Evolutionary conservation across 2,888 invertebrate genomes (phyloP), one percentile per base, ranked within the genome.

Genomic region (Hemaris fuciformis): DNA sequence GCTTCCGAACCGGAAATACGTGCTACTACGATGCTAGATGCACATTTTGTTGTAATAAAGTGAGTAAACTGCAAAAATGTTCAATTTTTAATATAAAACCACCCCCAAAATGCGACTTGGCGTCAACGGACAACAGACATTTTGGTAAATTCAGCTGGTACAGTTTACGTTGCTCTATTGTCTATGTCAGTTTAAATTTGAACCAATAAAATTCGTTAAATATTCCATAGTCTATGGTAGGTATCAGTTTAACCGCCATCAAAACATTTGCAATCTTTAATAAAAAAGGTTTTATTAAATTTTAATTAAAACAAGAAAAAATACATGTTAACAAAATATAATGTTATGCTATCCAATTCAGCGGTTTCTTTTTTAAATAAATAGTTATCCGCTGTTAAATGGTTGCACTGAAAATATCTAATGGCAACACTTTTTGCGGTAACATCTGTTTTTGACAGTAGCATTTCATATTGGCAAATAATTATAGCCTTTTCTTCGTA

Each of bases 61-160:
- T 57, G 85, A 79, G 85, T 85, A 87, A 72, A 79, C 66, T 68
- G 59, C 58, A 75, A 81, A 80, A 74, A 76, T 67, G 64, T 67
- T 67, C 67, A 66, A 66, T 70, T 69, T 68, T 62, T 70, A 66
- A 73, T 76, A 76, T 68, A 77, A 88, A 84, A 77, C 79, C 85
- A 90, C 90, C 88, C 85, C 77, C 89, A 79, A 85, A 85, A 76
- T 69, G 79, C 78, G 75, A 77, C 68, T 67, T 72, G 84, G 85
- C 85, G 75, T 89, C 89, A 92, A 92, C 92, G 91, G 90, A 87
- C 83, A 88, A 87, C 84, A 88, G 82, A 87, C 88, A 88, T 89
- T 89, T 88, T 85, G 77, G 67, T 75, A 70, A 75, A 77, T 89
- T 87, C 91, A 91, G 90, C 91, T 91, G 91, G 89, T 92, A 85